Evolutionary conservation across 2,113 vertebrate genomes (phyloP), one percentile per base, ranked within the genome.

Genomic region (Nothocercus nigrocapillus): DNA sequence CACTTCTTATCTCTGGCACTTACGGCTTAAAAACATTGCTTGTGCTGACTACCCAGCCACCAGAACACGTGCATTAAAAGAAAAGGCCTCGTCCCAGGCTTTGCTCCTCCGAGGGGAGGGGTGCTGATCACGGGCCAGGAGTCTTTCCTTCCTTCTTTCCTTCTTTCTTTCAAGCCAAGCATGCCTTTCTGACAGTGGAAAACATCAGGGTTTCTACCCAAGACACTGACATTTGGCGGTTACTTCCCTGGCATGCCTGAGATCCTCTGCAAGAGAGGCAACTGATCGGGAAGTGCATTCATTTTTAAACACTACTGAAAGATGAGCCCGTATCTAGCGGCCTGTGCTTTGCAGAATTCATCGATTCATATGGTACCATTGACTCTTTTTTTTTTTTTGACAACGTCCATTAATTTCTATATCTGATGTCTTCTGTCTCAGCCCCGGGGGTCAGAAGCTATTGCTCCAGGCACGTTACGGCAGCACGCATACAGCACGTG

Each of bases 401-500:
- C 53, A 38, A 13, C 54, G 66, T 21, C 4, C 1, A 1, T 54
- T 44, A 75, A 75, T 67, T 78, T 16, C 40, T 45, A 21, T 21
- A 24, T 28, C 75, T 54, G 7, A 30, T 7, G 13, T 59, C 62
- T 58, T 28, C 36, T 44, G 12, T 24, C 5, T 59, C 49, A 32
- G 45, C 51, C 30, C 10, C 18, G 14, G 5, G 7, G 15, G 20
- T 40, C 18, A 66, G 83, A 59, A 91, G 24, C 40, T 64, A 18
- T 17, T 11, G 20, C 85, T 15, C n/a, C 28, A 62, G n/a, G 64
- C 24, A 47, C 4, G 0, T 53, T 28, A 56, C 6, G 12, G 12
- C 8, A 63, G 36, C 2, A 9, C 2, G 7, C 16, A 45, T 9
- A 38, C 44, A 0, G 2, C 25, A 10, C 38, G 27, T 42, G 21